These are phyloP conservation scores for Phaedon cochleariae DNA, from an alignment of 2,888 invertebrate genomes.

Conservation along the genomic window DNA sequence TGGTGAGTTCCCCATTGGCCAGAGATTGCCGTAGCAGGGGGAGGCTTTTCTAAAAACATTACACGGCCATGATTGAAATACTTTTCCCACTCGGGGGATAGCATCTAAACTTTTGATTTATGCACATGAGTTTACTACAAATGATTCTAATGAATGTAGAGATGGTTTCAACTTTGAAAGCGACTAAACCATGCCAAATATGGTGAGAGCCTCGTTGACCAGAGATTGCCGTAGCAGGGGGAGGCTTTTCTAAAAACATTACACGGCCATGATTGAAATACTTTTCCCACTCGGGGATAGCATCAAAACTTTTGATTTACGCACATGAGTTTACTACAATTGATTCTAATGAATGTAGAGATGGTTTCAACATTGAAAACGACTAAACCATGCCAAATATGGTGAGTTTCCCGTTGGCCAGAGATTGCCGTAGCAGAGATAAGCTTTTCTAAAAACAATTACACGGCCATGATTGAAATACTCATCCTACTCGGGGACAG, in stretches of 20 bases:
- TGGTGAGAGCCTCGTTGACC: conserved; percentile 87
- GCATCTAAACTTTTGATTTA: no score
- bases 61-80: background rate
- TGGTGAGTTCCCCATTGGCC: conserved; percentile 87
- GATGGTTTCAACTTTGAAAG: no score
- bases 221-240: conserved; percentile 91
- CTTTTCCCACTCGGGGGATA: no score
- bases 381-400: conserved; percentile 99
- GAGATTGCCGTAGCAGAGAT: conserved; percentile 88
- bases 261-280: background rate
- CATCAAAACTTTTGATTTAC: no score
- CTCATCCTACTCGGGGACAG: no score
- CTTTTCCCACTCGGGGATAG: no score
- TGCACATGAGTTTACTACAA: no score
- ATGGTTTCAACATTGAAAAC: no score
- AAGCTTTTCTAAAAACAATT: conserved; percentile 82
- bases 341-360: no score
- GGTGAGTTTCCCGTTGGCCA: conserved; percentile 87
- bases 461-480: background rate
- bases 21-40: conserved; percentile 91
- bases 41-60: conserved; percentile 81
- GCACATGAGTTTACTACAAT: no score
- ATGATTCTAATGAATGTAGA: no score
- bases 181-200: no score
- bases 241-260: conserved; percentile 83